phyloP scores from a whole-genome alignment of 2,888 invertebrate genomes.

The Myopa testacea region DNA sequence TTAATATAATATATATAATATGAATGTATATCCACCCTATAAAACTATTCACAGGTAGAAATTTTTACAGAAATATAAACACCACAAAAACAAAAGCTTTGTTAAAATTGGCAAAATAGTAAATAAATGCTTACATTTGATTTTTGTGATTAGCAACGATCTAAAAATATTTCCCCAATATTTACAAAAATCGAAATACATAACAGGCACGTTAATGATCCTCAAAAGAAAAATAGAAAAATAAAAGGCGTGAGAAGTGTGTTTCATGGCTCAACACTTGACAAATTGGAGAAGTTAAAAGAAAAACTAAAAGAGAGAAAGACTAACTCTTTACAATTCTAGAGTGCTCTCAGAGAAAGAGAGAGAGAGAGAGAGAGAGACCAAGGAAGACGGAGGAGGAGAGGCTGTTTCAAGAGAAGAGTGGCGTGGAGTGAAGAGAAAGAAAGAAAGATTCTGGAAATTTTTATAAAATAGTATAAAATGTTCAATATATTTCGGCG shows the following conservation, averaged over 20 bases:
- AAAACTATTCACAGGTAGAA: neutral
- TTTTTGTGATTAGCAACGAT: neutral
- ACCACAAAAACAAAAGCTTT: neutral
- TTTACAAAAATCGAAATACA: conserved; percentile 1
- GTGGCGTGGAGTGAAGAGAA: neutral
- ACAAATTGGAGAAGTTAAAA: neutral
- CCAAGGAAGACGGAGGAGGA: neutral
- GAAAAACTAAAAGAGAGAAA: neutral
- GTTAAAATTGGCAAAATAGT: conserved; percentile 6
- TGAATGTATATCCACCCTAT: neutral
- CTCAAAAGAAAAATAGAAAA: conserved; percentile 33
- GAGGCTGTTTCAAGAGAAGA: neutral
- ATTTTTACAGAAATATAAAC: neutral
- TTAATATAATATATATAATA: neutral
- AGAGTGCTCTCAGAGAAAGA: neutral
- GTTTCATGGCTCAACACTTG: neutral
- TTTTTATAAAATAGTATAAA: conserved; percentile 44
- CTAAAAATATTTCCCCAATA: conserved; percentile 6
- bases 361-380: conserved; percentile 24
- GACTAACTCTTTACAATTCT: neutral
- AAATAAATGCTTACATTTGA: neutral
- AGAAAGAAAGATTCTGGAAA: conserved; percentile 1
- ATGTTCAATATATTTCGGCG: conserved; percentile 63
- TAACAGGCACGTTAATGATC: conserved; percentile 38
- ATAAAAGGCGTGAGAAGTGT: neutral